Evolutionary conservation across 2,888 invertebrate genomes (phyloP).

Genomic region (Rhagium mordax): DNA sequence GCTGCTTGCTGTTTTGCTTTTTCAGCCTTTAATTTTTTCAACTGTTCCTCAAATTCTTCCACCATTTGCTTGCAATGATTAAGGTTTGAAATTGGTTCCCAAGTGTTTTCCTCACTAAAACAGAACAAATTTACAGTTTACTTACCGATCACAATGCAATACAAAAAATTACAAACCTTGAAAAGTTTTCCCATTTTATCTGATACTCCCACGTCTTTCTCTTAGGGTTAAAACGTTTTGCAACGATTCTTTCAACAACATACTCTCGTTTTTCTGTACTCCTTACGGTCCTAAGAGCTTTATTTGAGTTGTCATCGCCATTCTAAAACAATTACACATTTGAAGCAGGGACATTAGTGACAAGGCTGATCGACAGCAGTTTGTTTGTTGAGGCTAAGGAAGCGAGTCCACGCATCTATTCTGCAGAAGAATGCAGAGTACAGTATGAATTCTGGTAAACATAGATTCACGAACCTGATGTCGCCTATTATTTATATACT

Average conservation of each 20-base stretch:
- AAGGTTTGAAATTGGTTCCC: constrained; percentile 87
- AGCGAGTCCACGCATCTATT: no score
- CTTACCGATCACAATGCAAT: no score
- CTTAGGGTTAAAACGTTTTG: constrained; percentile 86
- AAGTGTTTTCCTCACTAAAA: constrained; percentile 83
- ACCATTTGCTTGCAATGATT: constrained; percentile 83
- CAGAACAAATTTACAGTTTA: constrained; percentile 14
- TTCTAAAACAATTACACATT: constrained; percentile 35
- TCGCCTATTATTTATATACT: no score
- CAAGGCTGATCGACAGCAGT: no score
- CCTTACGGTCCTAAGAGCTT: constrained; percentile 52
- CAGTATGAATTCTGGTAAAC: no score
- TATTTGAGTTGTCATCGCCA: constrained; percentile 50
- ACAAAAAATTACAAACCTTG: constrained; percentile 69
- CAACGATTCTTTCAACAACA: constrained; percentile 87
- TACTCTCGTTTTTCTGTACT: constrained; percentile 73
- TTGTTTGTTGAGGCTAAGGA: no score
- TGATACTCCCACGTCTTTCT: constrained; percentile 85
- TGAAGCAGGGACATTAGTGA: no score
- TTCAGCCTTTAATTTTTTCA: constrained; percentile 79
- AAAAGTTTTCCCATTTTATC: constrained; percentile 88
- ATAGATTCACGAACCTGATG: no score
- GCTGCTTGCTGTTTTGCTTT: constrained; percentile 67
- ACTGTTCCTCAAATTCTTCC: constrained; percentile 86
- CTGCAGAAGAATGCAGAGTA: no score